Conservation (phyloP, 2,113 vertebrate genomes). For the Triplophysa rosa region DNA sequence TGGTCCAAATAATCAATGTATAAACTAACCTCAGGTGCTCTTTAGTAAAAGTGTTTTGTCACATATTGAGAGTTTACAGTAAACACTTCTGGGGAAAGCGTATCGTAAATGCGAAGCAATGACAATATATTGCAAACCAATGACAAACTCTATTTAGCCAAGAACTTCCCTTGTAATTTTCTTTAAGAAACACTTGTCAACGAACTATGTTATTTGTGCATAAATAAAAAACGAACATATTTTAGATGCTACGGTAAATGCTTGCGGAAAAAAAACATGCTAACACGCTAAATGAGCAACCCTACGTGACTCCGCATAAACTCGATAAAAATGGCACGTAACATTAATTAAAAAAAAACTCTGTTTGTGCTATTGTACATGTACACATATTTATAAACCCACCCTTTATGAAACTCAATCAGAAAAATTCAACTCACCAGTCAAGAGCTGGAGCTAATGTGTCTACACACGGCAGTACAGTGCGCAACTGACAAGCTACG, state of each 20-base stretch:
- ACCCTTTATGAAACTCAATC: background rate
- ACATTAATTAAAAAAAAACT: background rate
- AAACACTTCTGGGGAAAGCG: background rate
- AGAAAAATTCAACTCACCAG: slow-evolving; percentile 3
- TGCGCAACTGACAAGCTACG: slow-evolving; percentile 1
- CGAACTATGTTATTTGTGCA: background rate
- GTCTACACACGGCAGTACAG: background rate
- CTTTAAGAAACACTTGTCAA: background rate
- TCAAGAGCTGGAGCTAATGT: background rate
- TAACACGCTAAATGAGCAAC: slow-evolving; percentile 17
- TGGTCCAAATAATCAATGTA: background rate
- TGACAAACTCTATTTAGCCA: background rate
- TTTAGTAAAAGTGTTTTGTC: background rate
- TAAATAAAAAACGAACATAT: background rate
- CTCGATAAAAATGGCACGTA: background rate
- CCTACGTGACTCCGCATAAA: background rate
- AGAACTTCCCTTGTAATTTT: background rate
- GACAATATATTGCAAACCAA: background rate
- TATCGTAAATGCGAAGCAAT: background rate
- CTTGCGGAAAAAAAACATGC: slow-evolving; percentile 10
- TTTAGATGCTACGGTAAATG: background rate
- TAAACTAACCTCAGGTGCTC: background rate
- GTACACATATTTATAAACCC: background rate
- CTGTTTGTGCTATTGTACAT: background rate
- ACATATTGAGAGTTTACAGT: background rate